Evolutionary conservation across 2,113 vertebrate species (phyloP), one percentile per base, ranked within the genome.

Genomic region (Chloropsis hardwickii): DNA sequence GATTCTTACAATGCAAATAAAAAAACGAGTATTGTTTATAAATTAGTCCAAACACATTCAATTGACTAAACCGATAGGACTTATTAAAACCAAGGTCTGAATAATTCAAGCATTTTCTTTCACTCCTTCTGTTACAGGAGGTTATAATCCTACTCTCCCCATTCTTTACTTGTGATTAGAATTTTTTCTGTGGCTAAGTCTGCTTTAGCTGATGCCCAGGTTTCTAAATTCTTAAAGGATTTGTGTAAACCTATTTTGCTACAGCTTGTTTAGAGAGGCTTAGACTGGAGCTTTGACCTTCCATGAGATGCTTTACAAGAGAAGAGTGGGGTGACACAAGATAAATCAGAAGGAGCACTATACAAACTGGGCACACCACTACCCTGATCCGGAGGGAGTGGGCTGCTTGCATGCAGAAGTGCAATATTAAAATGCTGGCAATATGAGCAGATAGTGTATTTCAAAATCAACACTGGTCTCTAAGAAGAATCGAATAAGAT

Each of bases 221-320:
- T 93, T 92, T 95, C 91, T 90, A 84, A 95, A 96, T 94, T 94
- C 93, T 85, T 90, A 88, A 94, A 86, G 86, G 90, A 95, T 95
- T 96, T 95, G 33, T 86, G 72, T 96, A 96, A 96, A 96, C 62
- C 86, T 94, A 65, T 95, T 97, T 95, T 94, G 62, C 76, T 88
- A 57, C 15, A 73, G 73, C 82, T 88, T 91, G 65, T 91, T 91
- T 91, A 95, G 64, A 90, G 77, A 94, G 61, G 88, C 88, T 97
- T 97, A 97, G 61, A 57, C 40, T 65, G 27, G 33, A 92, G 90
- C 44, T 93, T 87, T 93, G 89, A 93, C 94, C 92, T 97, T 91
- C 78, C 31, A 47, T 48, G 47, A 60, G 61, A 79, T 25, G 37
- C 37, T 77, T 40, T 86, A 71, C 66, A 91, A 47, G 77, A 73